Base-by-base conservation (phyloP, 2,797 vertebrate species). In the Octomys mimax region DNA sequence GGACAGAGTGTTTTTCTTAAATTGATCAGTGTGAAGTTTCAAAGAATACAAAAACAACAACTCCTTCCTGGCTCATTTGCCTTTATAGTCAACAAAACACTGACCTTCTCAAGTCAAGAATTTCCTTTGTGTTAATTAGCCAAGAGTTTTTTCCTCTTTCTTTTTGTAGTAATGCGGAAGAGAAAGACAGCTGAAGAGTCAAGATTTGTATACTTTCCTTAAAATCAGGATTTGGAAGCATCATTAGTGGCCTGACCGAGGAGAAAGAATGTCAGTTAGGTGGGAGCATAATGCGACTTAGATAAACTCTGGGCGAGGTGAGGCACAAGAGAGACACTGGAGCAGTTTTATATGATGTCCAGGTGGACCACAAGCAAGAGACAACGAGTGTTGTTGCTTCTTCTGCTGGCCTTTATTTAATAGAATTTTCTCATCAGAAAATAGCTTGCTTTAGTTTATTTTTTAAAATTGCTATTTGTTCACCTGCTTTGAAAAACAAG, bases 391-490 rank as follows among this genome's bases (percentile, higher is more conserved):
- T 33, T 94, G 80, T 57, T 87, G 36, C 46, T 95, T 95, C 87
- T 81, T 49, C 86, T 80, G 46, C 42, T 93, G 96, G 97, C 95
- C 70, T 96, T 89, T 80, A 61, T 70, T 96, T 97, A 97, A 89
- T 57, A 94, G 96, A 95, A 88, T 36, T 78, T 49, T 95, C 3
- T 87, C 22, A 75, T 93, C 98, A 92, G 87, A 87, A 96, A 96
- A 89, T 16, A 97, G 90, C 88, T 96, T 95, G 6, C 86, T 97
- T 97, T 97, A 89, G 78, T 89, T 97, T 73, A 83, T 61, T 95
- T 10, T 82, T 82, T 96, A 93, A 94, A 79, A 96, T 87, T 97
- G 77, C 70, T 97, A 64, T 86, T 96, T 84, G 79, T 77, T 93
- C 87, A 93, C 78, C 0, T 96, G 91, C 86, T 83, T 95, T 96